Conservation (phyloP, 2,888 invertebrate species). For the Leucozona laternaria region DNA sequence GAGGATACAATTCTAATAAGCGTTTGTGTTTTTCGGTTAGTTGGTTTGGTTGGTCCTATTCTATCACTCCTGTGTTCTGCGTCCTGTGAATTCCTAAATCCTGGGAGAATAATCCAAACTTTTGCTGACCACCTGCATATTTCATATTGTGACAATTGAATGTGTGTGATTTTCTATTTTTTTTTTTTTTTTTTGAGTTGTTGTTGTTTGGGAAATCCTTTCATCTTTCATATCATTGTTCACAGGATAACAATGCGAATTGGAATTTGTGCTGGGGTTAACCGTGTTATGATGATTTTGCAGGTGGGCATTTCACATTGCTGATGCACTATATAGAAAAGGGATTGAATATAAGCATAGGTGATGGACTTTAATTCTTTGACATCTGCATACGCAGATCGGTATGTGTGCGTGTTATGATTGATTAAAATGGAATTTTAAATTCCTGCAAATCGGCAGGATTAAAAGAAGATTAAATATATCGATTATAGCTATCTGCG, state of each 20-base stretch:
- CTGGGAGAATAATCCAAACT: conserved; percentile 38
- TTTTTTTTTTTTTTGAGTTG: neutral
- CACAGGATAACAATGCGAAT: conserved; percentile 52
- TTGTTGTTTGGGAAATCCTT: conserved; percentile 36
- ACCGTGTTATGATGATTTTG: conserved; percentile 45
- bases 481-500: neutral
- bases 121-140: conserved; percentile 68
- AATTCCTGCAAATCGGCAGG: conserved; percentile 7
- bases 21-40: conserved; percentile 41
- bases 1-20: conserved; percentile 67
- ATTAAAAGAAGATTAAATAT: conserved; percentile 23
- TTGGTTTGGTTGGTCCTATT: conserved; percentile 9
- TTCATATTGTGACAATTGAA: conserved; percentile 49
- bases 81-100: conserved; percentile 14
- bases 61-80: no score
- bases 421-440: conserved; percentile 49
- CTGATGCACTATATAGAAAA: conserved; percentile 7
- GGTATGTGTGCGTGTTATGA: conserved; percentile 21
- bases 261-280: conserved; percentile 45
- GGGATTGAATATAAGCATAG: conserved; percentile 8
- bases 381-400: conserved; percentile 48
- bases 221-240: conserved; percentile 46
- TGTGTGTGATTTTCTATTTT: conserved; percentile 31
- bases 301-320: conserved; percentile 49
- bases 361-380: conserved; percentile 29